Conservation (phyloP, 1,140 invertebrate species). For the Euura saliciscinereae region DNA sequence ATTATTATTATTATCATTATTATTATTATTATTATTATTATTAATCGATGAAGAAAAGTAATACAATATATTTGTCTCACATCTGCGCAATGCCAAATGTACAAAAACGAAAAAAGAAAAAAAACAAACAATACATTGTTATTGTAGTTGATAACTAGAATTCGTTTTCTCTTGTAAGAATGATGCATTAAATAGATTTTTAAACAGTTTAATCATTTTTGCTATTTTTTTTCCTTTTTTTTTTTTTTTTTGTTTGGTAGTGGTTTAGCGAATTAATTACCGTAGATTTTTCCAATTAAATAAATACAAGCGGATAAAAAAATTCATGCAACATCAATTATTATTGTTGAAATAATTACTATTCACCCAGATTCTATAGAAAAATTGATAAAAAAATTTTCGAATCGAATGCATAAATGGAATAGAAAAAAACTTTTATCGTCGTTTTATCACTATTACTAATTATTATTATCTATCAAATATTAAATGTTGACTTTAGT, state of each 20-base stretch:
- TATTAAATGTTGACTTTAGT: slow-evolving; percentile 45
- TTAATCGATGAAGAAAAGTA: no score
- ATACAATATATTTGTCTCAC: neutral
- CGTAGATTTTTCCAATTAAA: no score
- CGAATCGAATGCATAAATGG: no score
- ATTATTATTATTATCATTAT: no score
- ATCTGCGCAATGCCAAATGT: slow-evolving; percentile 2
- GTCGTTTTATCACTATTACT: slow-evolving; percentile 44
- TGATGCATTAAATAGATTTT: no score
- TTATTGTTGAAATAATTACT: no score
- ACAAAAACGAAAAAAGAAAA: neutral
- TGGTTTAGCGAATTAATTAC: neutral
- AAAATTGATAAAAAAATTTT: neutral
- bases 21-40: no score
- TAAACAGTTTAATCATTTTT: no score
- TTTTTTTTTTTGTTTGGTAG: neutral
- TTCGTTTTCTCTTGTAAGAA: no score
- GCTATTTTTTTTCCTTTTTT: neutral
- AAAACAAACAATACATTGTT: no score
- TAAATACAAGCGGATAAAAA: no score
- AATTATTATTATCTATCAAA: slow-evolving; percentile 39
- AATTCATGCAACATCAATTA: neutral
- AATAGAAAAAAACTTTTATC: slow-evolving; percentile 29
- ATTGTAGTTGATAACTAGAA: neutral
- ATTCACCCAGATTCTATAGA: no score